phyloP scores from a whole-genome alignment of 2,797 vertebrate species.

The Pseudochirops cupreus region DNA sequence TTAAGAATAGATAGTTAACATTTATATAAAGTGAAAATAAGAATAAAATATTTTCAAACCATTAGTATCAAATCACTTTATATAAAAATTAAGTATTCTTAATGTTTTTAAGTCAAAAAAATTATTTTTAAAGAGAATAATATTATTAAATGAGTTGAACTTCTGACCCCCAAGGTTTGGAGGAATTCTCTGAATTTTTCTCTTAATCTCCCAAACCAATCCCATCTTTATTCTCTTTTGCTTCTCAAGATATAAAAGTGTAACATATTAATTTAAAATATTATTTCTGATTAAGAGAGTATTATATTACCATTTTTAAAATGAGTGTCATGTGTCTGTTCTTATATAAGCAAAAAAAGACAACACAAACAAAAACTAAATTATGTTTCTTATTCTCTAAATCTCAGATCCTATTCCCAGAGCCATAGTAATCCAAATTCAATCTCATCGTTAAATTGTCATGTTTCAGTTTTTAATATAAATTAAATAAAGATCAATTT shows the following conservation, averaged over 20 bases:
- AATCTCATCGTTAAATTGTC: not conserved
- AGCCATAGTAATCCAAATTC: not conserved
- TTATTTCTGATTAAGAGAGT: not conserved
- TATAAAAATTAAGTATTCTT: not conserved
- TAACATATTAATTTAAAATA: not conserved
- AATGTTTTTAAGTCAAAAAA: not conserved
- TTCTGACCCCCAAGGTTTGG: not conserved
- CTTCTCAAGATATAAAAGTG: not conserved
- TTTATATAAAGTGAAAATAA: not conserved
- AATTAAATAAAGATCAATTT: not conserved
- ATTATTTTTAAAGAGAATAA: not conserved
- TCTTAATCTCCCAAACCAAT: not conserved
- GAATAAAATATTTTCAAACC: not conserved
- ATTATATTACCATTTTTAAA: not conserved
- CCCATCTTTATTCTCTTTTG: not conserved
- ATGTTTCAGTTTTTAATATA: not conserved
- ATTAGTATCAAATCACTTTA: not conserved
- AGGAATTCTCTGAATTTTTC: not conserved
- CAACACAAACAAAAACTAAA: not conserved
- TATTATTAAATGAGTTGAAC: not conserved
- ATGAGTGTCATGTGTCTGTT: not conserved
- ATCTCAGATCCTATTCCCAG: not conserved
- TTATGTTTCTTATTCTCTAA: not conserved
- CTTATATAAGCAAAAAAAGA: not conserved
- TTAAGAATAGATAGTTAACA: not conserved